phyloP scores from a whole-genome alignment of 2,797 vertebrate species.

The Okamejei kenojei region DNA sequence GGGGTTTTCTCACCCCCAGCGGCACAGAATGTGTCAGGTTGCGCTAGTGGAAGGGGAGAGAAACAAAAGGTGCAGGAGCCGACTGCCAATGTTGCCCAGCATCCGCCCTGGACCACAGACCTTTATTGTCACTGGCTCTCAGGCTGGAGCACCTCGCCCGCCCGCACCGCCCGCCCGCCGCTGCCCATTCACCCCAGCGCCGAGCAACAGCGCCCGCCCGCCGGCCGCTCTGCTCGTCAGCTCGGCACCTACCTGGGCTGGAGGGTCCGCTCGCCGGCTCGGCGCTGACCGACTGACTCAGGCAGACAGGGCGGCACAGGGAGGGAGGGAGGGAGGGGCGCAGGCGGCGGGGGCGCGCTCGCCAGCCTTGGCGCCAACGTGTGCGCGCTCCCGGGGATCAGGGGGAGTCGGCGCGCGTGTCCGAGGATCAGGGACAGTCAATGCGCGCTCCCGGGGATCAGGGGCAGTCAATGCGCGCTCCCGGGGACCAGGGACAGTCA shows the following conservation, averaged over 20 bases:
- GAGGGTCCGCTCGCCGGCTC: neutral
- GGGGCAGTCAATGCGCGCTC: too few relatives aligned
- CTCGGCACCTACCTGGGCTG: neutral
- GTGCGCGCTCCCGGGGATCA: too few relatives aligned
- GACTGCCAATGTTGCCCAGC: neutral
- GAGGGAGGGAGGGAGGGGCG: neutral
- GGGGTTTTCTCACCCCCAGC: neutral
- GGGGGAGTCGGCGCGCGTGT: too few relatives aligned
- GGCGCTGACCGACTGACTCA: neutral
- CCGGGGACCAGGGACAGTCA: too few relatives aligned
- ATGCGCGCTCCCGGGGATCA: too few relatives aligned
- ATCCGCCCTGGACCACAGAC: conserved; percentile 23
- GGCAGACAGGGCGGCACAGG: neutral
- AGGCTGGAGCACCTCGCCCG: neutral
- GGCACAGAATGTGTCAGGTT: neutral
- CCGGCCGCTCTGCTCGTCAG: too few relatives aligned
- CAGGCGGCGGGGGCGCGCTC: neutral
- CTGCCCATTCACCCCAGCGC: too few relatives aligned
- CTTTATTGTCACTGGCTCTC: too few relatives aligned
- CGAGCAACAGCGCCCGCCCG: too few relatives aligned
- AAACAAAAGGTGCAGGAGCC: neutral
- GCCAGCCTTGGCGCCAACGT: neutral
- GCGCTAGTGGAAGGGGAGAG: neutral
- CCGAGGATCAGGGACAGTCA: too few relatives aligned
- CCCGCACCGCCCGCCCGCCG: too few relatives aligned